Evolutionary conservation across 2,113 vertebrate species (phyloP).

Genomic region (Albula glossodonta): DNA sequence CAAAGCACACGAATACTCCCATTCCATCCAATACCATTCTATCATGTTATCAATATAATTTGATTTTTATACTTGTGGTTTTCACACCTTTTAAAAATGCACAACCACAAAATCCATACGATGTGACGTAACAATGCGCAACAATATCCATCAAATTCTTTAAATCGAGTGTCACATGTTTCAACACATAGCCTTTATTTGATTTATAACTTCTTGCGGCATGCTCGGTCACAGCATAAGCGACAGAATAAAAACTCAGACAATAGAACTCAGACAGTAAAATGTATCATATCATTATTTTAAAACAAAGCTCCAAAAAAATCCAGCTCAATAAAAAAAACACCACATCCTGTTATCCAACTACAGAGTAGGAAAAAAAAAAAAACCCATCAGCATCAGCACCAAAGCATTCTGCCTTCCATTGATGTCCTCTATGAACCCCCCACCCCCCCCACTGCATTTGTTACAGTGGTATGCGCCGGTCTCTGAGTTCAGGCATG

Average conservation of each 20-base stretch:
- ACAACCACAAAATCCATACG: no score
- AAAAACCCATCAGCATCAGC: no score
- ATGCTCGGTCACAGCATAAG: no score
- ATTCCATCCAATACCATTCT: no score
- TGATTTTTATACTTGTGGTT: no score
- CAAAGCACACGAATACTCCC: slow-evolving; percentile 11
- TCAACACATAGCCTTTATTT: not conserved
- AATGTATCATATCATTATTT: not conserved
- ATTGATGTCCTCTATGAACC: slow-evolving; percentile 58
- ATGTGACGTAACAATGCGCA: no score
- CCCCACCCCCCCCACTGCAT: slow-evolving; percentile 38
- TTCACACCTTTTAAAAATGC: no score
- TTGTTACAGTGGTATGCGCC: slow-evolving; percentile 68
- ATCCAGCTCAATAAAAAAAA: not conserved
- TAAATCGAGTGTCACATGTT: no score
- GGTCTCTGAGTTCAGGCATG: slow-evolving; percentile 71
- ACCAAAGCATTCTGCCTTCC: slow-evolving; percentile 31
- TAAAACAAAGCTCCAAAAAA: not conserved
- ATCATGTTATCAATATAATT: no score
- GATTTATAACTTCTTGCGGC: not conserved
- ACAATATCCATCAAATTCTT: no score
- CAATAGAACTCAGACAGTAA: not conserved
- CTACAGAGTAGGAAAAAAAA: slow-evolving; percentile 28
- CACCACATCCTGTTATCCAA: not conserved
- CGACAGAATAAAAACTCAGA: not conserved